These are phyloP conservation scores for Tachina grossa DNA, from an alignment of 2,888 invertebrate species.

Conservation along the genomic window DNA sequence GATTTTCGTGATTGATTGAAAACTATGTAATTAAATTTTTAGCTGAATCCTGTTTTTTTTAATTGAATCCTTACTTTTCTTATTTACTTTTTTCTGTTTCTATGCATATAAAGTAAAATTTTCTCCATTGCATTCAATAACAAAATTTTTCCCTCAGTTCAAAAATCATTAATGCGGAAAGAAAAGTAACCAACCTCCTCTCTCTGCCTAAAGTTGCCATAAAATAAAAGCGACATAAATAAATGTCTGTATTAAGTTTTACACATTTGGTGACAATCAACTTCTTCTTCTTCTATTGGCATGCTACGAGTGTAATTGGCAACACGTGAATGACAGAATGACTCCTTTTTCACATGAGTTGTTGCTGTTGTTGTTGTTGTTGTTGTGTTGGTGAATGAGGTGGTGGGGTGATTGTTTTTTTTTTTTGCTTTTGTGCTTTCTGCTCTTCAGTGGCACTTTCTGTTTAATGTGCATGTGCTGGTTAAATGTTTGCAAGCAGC, in stretches of 20 bases:
- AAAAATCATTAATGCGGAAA: neutral
- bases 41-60: no score
- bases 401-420: slow-evolving; percentile 4
- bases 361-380: neutral
- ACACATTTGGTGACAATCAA: slow-evolving; percentile 56
- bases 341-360: slow-evolving; percentile 51
- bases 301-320: slow-evolving; percentile 41
- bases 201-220: neutral
- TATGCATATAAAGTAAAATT: no score
- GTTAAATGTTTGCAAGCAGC: neutral
- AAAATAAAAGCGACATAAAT: slow-evolving; percentile 27
- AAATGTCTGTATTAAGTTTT: slow-evolving; percentile 55
- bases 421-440: neutral
- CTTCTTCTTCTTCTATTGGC: slow-evolving; percentile 1
- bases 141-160: slow-evolving; percentile 36
- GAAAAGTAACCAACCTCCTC: neutral
- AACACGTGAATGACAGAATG: slow-evolving; percentile 60
- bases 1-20: no score
- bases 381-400: no score
- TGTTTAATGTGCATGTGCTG: slow-evolving; percentile 2
- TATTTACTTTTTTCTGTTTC: no score
- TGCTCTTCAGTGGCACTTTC: slow-evolving; percentile 31
- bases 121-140: no score
- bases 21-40: no score
- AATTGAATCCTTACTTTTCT: no score